Conservation (phyloP, 2,113 vertebrate species). For the zebrafish (Danio rerio) region GRCz12tu NC_133180.1:10167501-10168000, state of each 20-base stretch:
- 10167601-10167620: conserved; percentile 68
- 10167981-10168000: conserved; percentile 38
- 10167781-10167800: not conserved
- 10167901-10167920: conserved; percentile 58
- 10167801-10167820: not conserved
- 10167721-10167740: not conserved
- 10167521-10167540: conserved; percentile 66
- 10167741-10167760: conserved; percentile 4
- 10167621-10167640: conserved; percentile 48
- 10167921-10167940: conserved; percentile 63
- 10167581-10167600: conserved; percentile 73
- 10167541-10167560: conserved; percentile 54
- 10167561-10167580: conserved; percentile 76
- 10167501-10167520: conserved; percentile 66
- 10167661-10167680: not conserved
- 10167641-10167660: not conserved
- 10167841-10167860: not conserved
- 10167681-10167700: conserved; percentile 34
- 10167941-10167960: conserved; percentile 44
- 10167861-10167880: conserved; percentile 38
- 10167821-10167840: not conserved
- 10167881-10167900: conserved; percentile 26
- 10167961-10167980: conserved; percentile 40
- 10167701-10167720: conserved; percentile 22
- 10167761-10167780: conserved; percentile 19